Evolutionary conservation across 1,140 invertebrate genomes (phyloP), one percentile per base, ranked within the genome.

Genomic region (Whitmania pigra): DNA sequence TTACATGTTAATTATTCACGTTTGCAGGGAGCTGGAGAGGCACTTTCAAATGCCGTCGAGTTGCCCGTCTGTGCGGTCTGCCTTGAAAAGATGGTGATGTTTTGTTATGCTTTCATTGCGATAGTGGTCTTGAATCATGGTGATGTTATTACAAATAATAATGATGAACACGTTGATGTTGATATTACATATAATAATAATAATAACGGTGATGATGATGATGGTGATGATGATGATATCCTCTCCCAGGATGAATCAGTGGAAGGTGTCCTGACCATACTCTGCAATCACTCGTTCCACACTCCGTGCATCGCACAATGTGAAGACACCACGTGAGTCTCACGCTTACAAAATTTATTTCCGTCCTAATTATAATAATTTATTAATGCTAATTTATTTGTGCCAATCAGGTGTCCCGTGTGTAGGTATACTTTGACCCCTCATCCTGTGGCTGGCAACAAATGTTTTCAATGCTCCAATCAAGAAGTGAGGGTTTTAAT

Each of bases 241-340:
- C 72, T 20, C 20, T 77, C 79, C 31, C 77, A 97, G 94, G 94
- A 99, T 83, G 94, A 98, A 83, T 93, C 91, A 74, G 91, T 97
- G 0, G 94, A 98, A 82, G 94, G 94, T 4, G 90, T 99, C 75
- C 84, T 99, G 71, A 98, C 94, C 7, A 96, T 99, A 78, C 85
- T 99, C 49, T 99, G 97, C 80, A 97, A 98, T 84, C 97, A 99
- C 83, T 89, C 93, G 0, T 99, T 98, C 82, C 97, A 99, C 84
- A 88, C 90, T 22, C 88, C 88, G 76, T 99, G 96, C 83, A 84
- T 99, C 43, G 87, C 90, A 71, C 90, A 97, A 81, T 99, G 96
- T 94, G 88, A 90, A n/a, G 94, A 97, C 81, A 91, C 89, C 27
- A 93, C 79, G 83, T 84, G 74, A 73, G 70, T 55, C n/a, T 13